These are phyloP conservation scores for Nasonovia ribisnigri DNA, from an alignment of 2,888 invertebrate genomes.

Conservation along the genomic window DNA sequence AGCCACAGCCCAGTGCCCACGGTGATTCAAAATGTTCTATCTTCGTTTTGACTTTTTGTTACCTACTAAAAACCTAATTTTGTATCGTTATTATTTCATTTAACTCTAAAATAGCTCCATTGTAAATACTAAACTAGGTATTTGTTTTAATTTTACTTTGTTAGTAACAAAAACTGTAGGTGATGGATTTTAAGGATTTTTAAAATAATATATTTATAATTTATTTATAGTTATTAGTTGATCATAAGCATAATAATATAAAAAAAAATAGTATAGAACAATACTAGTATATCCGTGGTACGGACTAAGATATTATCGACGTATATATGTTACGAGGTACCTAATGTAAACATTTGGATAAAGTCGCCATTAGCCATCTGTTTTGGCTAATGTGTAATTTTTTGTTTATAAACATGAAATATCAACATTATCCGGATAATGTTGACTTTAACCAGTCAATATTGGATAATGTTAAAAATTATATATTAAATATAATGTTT, in stretches of 20 bases:
- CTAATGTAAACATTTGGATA: too few species aligned
- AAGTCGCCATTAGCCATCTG: too few species aligned
- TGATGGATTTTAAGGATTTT: too few species aligned
- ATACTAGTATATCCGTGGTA: too few species aligned
- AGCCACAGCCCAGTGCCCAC: not conserved
- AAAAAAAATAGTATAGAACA: too few species aligned
- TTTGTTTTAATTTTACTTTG: not conserved
- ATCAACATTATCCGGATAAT: not conserved
- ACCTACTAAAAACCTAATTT: not conserved
- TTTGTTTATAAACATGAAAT: not conserved
- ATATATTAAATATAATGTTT: too few species aligned
- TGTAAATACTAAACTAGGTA: not conserved
- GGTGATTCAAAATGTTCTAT: not conserved
- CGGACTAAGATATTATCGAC: too few species aligned
- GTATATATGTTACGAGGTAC: too few species aligned
- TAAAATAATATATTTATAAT: too few species aligned
- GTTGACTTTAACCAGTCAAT: not conserved
- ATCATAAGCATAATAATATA: too few species aligned
- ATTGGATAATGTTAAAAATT: not conserved
- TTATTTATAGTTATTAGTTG: too few species aligned
- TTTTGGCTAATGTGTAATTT: not conserved
- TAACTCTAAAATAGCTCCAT: not conserved
- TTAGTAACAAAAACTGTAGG: not conserved
- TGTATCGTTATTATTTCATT: not conserved
- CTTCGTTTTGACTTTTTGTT: too few species aligned